A percentile compares a stretch with the other conserved stretches of the same genome.
Evolutionary conservation across 2,888 invertebrate genomes (phyloP).

Genomic region (Cepaea hortensis): DNA sequence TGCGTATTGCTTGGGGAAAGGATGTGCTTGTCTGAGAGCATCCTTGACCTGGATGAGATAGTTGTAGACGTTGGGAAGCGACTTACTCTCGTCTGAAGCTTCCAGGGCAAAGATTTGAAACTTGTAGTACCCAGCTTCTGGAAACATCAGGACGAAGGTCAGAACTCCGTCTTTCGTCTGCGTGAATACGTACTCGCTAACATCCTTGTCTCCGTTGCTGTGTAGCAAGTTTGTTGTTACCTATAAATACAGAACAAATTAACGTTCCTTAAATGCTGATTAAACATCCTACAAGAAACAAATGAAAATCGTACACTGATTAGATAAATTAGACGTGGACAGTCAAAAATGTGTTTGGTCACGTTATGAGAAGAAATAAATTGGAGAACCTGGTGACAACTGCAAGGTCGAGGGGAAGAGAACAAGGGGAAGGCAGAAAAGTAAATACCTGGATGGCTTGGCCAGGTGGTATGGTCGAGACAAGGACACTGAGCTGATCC

Average conservation of each 20-base stretch:
- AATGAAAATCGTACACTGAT: too few species aligned
- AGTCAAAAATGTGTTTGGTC: too few species aligned
- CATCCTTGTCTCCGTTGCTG: constrained; percentile 57
- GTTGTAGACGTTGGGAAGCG: constrained; percentile 72
- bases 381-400: too few species aligned
- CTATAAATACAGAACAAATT: constrained; percentile 44
- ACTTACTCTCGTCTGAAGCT: constrained; percentile 66
- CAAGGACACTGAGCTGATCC: too few species aligned
- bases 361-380: too few species aligned
- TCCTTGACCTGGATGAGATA: constrained; percentile 66
- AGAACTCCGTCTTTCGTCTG: constrained; percentile 62
- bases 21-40: constrained; percentile 57
- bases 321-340: too few species aligned
- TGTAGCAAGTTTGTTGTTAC: constrained; percentile 67
- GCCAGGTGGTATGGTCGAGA: too few species aligned
- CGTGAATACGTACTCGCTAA: constrained; percentile 65
- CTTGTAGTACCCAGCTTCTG: constrained; percentile 70
- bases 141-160: constrained; percentile 56
- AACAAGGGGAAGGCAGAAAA: too few species aligned
- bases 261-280: too few species aligned
- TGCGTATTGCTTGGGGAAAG: constrained; percentile 73
- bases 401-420: too few species aligned
- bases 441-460: too few species aligned
- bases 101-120: constrained; percentile 70
- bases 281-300: too few species aligned